Conservation (phyloP, 2,113 vertebrate genomes). For the Promerops cafer region DNA sequence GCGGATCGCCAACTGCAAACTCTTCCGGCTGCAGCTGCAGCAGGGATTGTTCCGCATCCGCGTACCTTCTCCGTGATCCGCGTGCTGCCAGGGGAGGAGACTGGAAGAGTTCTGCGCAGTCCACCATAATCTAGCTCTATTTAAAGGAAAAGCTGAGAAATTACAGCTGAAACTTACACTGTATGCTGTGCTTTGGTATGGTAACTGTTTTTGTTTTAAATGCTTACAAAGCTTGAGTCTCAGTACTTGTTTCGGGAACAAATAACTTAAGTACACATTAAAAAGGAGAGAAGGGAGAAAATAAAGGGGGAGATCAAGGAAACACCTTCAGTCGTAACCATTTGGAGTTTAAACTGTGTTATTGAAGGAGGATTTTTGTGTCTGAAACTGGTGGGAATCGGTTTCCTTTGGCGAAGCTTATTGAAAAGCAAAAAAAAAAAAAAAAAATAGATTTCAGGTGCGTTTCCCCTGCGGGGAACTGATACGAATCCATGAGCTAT, state of each 20-base stretch:
- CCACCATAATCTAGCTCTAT: constrained; percentile 52
- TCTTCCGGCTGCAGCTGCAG: constrained; percentile 92
- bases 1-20: constrained; percentile 94
- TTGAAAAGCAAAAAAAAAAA: background rate
- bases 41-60: constrained; percentile 92
- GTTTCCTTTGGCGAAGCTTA: background rate
- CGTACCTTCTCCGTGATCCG: constrained; percentile 72
- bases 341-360: background rate
- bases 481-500: background rate
- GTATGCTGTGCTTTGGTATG: constrained; percentile 65
- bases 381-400: background rate
- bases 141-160: constrained; percentile 60
- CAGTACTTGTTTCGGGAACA: constrained; percentile 55
- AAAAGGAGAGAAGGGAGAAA: constrained; percentile 15
- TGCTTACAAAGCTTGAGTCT: constrained; percentile 68
- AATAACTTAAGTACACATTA: constrained; percentile 53
- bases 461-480: constrained; percentile 47
- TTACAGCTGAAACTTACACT: constrained; percentile 60
- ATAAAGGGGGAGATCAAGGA: constrained; percentile 3
- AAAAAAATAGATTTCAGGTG: background rate
- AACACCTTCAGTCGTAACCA: background rate
- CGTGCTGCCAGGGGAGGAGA: background rate
- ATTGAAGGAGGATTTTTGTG: background rate
- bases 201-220: constrained; percentile 63
- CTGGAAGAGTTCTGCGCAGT: background rate